These are phyloP conservation scores for Catalaphyllia jardinei DNA, from an alignment of 64 coral and sea anemone species.

Conservation along the genomic window DNA sequence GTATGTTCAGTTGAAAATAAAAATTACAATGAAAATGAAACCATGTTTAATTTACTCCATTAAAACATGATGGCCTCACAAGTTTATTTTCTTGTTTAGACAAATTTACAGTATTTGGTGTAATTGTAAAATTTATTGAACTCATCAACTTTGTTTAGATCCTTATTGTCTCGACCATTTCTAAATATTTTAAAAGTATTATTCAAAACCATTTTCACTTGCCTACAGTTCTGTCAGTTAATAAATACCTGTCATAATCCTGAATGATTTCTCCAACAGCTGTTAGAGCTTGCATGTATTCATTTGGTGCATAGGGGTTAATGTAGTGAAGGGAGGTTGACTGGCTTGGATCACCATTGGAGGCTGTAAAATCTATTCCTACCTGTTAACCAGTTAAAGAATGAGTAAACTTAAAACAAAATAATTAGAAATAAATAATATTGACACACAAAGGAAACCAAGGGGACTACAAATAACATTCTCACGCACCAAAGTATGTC, in stretches of 20 bases:
- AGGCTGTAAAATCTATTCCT: constrained; percentile 96
- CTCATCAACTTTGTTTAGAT: background rate
- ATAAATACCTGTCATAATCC: constrained; percentile 90
- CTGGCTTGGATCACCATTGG: constrained; percentile 76
- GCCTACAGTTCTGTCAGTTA: background rate
- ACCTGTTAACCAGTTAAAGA: constrained; percentile 55
- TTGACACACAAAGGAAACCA: too few relatives aligned
- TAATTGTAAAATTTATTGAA: too few relatives aligned
- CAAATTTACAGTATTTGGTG: too few relatives aligned
- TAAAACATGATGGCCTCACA: too few relatives aligned
- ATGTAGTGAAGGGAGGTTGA: constrained; percentile 93
- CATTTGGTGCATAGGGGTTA: constrained; percentile 91
- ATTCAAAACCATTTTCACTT: background rate
- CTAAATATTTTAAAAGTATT: too few relatives aligned
- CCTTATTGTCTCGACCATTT: too few relatives aligned
- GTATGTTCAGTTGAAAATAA: too few relatives aligned
- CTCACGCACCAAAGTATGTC: too few relatives aligned
- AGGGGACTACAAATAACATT: too few relatives aligned
- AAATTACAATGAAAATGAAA: too few relatives aligned
- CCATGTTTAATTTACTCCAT: too few relatives aligned
- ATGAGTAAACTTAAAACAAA: background rate
- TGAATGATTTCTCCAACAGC: constrained; percentile 97
- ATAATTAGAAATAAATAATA: background rate
- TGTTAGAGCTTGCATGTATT: constrained; percentile 90
- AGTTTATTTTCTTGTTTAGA: too few relatives aligned